Base-by-base conservation (phyloP, 2,888 invertebrate species). In the Rhyacophila evoluta region DNA sequence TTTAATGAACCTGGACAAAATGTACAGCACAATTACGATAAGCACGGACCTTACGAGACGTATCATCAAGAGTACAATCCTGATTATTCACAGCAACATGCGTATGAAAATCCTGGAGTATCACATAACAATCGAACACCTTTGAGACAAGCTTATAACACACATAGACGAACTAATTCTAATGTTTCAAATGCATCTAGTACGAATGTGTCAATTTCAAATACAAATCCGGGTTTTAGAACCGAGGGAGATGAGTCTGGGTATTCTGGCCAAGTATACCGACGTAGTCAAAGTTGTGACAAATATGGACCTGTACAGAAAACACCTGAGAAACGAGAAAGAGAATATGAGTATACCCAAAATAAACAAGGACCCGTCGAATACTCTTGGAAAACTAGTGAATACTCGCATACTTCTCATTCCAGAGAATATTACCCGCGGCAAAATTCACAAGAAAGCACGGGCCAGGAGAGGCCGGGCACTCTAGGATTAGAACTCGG, bases 91-190 rank as follows among this genome's bases (percentile, higher is more conserved):
- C 74, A 86, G 86, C 83, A 37, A 10, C 74, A 80, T 27, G 76
- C 75, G 4, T 79, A 78, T 11, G 81, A 81, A 28, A 78, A 39
- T 55, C 80, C 77, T 1, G 75, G 73, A 1, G 70, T 67, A 10
- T 15, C 76, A 5, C 78, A 78, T 38, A 81, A 80, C 38, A 79
- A 79, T 28, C 79, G 82, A 6, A 79, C 79, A 5, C 80, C 77
- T 67, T 83, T 83, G 41, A 86, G 74, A 84, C 84, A 81, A 0
- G 86, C 86, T 6, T 91, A 88, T 83, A 86, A 87, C 37, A 86
- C 90, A 0, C 97, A 96, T 86, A 91, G 94, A 83, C 91, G 96
- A 77, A 95, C 95, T 0, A 93, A 95, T 0, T 95, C 95, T 0
- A 95, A 95, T 84, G 83, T 85, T 71, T 93, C 95, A 2, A 93